These are phyloP conservation scores for Campylomormyrus numenius DNA, from an alignment of 2,113 vertebrate genomes.

Conservation along the genomic window DNA sequence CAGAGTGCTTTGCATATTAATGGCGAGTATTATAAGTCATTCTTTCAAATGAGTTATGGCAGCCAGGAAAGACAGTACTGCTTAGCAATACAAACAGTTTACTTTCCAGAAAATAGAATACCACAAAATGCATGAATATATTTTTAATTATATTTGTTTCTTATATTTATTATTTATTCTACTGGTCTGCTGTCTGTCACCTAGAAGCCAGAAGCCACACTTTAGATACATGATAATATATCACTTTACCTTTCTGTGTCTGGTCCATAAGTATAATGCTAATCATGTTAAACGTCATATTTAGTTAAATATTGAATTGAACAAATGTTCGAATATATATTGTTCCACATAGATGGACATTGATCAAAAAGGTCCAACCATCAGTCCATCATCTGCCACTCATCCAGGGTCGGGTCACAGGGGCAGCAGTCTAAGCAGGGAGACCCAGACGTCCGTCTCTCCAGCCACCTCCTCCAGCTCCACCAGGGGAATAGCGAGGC, in stretches of 20 bases:
- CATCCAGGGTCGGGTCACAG: too few species aligned
- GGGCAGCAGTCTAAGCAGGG: neutral
- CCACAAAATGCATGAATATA: neutral
- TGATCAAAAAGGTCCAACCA: neutral
- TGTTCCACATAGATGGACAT: neutral
- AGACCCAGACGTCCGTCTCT: neutral
- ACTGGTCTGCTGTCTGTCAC: neutral
- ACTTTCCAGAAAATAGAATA: neutral
- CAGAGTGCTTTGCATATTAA: slow-evolving; percentile 24
- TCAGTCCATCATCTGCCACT: neutral
- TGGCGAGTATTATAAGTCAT: slow-evolving; percentile 22
- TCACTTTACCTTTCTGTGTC: neutral
- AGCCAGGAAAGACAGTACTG: neutral
- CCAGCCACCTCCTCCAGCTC: neutral
- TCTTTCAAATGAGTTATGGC: neutral
- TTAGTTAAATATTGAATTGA: neutral
- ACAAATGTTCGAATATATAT: neutral
- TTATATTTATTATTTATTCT: neutral
- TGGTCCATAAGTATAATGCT: neutral
- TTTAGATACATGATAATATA: neutral
- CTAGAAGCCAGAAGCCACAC: neutral
- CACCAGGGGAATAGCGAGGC: neutral
- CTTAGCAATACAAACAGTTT: neutral
- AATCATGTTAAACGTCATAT: neutral
- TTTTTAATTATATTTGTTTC: neutral